These are phyloP conservation scores for Myopa tessellatipennis DNA, from an alignment of 2,888 invertebrate genomes.

Conservation along the genomic window DNA sequence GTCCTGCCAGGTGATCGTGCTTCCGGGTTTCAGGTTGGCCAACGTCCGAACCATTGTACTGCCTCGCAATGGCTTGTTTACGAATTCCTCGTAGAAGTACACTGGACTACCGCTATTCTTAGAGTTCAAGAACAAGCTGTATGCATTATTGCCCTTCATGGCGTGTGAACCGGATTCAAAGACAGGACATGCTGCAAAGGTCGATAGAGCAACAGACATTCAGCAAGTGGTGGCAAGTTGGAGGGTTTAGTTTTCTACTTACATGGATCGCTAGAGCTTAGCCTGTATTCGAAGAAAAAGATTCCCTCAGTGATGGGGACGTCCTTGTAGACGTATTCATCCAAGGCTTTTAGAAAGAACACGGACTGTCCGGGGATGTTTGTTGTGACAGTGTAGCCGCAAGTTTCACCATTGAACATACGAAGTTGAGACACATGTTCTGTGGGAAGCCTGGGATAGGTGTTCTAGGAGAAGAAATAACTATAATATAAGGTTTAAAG, in stretches of 20 bases:
- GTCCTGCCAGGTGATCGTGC: constrained; percentile 53
- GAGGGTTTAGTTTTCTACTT: constrained; percentile 12
- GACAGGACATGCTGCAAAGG: constrained; percentile 42
- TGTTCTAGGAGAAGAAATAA: constrained; percentile 68
- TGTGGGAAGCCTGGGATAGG: constrained; percentile 74
- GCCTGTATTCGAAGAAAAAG: background rate
- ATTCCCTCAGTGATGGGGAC: constrained; percentile 46
- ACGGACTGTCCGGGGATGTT: constrained; percentile 47
- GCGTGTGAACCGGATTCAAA: constrained; percentile 9
- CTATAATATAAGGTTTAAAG: background rate
- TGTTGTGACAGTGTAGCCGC: constrained; percentile 60
- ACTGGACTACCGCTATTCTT: constrained; percentile 36
- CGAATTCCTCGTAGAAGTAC: constrained; percentile 53
- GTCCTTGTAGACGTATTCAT: constrained; percentile 54
- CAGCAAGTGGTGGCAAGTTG: background rate
- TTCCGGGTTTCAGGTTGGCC: constrained; percentile 50
- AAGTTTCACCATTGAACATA: constrained; percentile 76
- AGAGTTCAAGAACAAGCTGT: constrained; percentile 57
- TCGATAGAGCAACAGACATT: background rate
- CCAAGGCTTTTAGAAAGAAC: constrained; percentile 50
- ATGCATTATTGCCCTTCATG: constrained; percentile 52
- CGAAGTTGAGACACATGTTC: constrained; percentile 75
- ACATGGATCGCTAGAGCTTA: constrained; percentile 5
- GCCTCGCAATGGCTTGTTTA: constrained; percentile 62
- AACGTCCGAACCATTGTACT: constrained; percentile 58